phyloP scores from a whole-genome alignment of 2,113 vertebrate species.

The Sylvilagus bachmani region DNA sequence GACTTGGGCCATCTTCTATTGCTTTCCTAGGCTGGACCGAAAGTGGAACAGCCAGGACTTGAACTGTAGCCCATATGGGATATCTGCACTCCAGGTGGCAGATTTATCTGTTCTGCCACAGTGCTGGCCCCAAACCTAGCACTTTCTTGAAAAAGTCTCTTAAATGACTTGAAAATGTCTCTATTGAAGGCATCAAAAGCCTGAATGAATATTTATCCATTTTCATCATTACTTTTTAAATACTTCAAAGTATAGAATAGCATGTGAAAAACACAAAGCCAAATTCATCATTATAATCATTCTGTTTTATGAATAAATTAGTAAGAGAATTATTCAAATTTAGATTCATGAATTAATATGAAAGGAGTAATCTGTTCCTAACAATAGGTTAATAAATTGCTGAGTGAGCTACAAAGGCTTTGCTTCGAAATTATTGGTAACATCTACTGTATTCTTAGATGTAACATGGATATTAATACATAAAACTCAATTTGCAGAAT shows the following conservation, averaged over 20 bases:
- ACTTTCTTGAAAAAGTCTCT: not conserved
- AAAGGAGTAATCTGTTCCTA: constrained; percentile 52
- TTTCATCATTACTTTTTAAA: constrained; percentile 48
- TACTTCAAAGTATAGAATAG: constrained; percentile 57
- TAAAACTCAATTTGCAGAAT: not conserved
- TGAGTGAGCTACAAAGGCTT: not conserved
- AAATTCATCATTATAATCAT: constrained; percentile 63
- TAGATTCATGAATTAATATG: constrained; percentile 69
- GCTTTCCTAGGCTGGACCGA: too few relatives aligned
- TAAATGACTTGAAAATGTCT: constrained; percentile 42
- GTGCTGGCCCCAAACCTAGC: too few relatives aligned
- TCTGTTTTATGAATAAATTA: constrained; percentile 79
- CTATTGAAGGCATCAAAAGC: not conserved
- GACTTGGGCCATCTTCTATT: too few relatives aligned
- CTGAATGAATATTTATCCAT: constrained; percentile 62
- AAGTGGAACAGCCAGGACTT: too few relatives aligned
- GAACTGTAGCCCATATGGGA: too few relatives aligned
- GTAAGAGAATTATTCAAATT: constrained; percentile 76
- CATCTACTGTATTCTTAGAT: not conserved
- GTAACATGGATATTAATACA: not conserved
- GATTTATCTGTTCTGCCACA: too few relatives aligned
- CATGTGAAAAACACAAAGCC: constrained; percentile 63
- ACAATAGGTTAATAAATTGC: constrained; percentile 50
- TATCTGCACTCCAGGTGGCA: too few relatives aligned
- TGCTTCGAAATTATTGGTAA: constrained; percentile 48